Base-by-base conservation (phyloP, 2,113 vertebrate species). In the Ornithorhynchus anatinus region DNA sequence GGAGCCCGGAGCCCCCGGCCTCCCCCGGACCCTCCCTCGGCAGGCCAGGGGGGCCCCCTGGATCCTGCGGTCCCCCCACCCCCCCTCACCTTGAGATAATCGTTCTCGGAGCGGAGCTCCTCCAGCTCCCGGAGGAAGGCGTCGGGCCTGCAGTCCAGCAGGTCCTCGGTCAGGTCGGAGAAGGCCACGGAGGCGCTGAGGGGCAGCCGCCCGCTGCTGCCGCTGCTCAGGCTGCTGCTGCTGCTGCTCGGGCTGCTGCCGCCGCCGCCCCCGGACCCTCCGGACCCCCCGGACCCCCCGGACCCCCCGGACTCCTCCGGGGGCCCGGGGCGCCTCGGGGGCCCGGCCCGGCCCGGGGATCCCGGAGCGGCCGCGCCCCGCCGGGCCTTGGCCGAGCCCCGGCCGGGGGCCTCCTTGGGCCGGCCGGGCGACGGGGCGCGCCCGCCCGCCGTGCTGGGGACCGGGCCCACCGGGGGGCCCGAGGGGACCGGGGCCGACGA, bases 161-260 rank as follows among this genome's bases (percentile, higher is more conserved):
- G 84, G 87, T 99, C 97, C 89, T 99, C 97, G 19, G 97, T 97
- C 76, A 99, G 94, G 89, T 99, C 97, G 22, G 97, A 99, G 89
- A 99, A 98, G 59, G 97, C 97, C 66, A 98, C 89, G 4, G 97
- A 99, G 32, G 96, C 94, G 87, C 96, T 98, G 77, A 95, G 93
- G 0, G 92, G 96, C 76, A 98, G 90, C 78, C 97, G 93, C 89
- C 97, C 97, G 84, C 96, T 93, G 77, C 84, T n/a, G n/a, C 86
- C 79, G 78, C 84, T 35, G 95, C 77, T 97, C 96, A 32, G 96
- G 95, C 27, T 92, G n/a, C n/a, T n/a, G n/a, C n/a, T n/a, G n/a
- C n/a, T n/a, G 86, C 92, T 92, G 4, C 45, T 48, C n/a, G n/a
- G 62, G 56, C 86, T 84, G 76, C 86, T 88, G 73, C 82, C 84